These are phyloP conservation scores for Catostylus mosaicus DNA, from an alignment of 30 jellyfish, hydroid and myxozoan species.

Conservation along the genomic window DNA sequence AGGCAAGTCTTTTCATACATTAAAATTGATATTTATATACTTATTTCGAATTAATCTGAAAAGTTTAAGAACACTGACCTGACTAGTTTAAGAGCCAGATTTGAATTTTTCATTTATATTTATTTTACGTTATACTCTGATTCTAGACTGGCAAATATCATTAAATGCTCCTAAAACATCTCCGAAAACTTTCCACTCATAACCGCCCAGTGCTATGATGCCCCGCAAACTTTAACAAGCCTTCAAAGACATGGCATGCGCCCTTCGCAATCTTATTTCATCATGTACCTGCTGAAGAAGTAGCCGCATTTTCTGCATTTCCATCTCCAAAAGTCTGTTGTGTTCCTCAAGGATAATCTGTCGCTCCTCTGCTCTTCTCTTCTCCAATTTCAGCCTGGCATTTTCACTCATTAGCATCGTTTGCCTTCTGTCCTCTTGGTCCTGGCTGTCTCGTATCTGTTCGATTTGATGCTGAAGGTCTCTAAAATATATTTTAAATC, in stretches of 20 bases:
- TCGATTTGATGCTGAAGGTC: conserved; percentile 40
- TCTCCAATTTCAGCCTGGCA: conserved; percentile 42
- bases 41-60: too few relatives aligned
- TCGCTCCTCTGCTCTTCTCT: conserved; percentile 59
- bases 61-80: too few relatives aligned
- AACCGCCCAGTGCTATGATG: too few relatives aligned
- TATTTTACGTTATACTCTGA: too few relatives aligned
- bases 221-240: too few relatives aligned
- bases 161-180: too few relatives aligned
- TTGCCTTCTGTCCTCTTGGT: background rate
- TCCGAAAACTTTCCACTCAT: too few relatives aligned
- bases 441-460: conserved; percentile 15
- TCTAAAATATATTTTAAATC: background rate
- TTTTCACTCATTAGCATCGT: conserved; percentile 26
- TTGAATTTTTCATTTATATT: too few relatives aligned
- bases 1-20: too few relatives aligned
- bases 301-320: conserved; percentile 72
- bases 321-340: conserved; percentile 77
- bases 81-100: too few relatives aligned
- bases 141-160: too few relatives aligned
- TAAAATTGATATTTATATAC: too few relatives aligned
- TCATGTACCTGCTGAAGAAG: conserved; percentile 85
- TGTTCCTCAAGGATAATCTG: conserved; percentile 79
- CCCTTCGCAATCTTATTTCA: conserved; percentile 55
- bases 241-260: background rate